Evolutionary conservation across 2,888 invertebrate genomes (phyloP).

Genomic region (Netelia fuscicornis): DNA sequence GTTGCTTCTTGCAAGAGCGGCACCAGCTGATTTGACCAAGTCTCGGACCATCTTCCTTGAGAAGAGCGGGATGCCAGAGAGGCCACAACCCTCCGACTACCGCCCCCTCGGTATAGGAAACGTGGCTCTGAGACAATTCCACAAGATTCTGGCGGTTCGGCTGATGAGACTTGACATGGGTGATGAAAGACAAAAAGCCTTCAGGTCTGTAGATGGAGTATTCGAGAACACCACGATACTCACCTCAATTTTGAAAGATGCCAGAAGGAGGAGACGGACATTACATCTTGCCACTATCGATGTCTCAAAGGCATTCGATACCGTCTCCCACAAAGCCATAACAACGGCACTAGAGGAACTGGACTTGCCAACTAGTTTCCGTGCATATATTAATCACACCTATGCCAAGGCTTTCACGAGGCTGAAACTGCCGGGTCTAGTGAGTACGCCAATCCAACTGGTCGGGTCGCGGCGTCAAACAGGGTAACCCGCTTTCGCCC

Average conservation of each 20-base stretch:
- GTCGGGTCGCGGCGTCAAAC: background rate
- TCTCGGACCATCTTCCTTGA: no score
- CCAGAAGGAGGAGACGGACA: background rate
- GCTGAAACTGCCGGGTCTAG: background rate
- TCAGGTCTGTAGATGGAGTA: background rate
- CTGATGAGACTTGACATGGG: background rate
- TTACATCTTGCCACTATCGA: background rate
- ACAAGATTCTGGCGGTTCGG: background rate
- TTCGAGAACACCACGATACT: background rate
- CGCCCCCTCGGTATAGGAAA: no score
- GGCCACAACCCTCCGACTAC: no score
- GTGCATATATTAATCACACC: background rate
- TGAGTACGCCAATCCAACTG: background rate
- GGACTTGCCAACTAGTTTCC: background rate
- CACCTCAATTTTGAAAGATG: background rate
- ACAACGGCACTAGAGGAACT: background rate
- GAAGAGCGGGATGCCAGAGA: no score
- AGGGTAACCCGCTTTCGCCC: slow-evolving; percentile 13
- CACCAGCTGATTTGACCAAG: no score
- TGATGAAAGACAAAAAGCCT: background rate
- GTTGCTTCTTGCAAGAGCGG: no score
- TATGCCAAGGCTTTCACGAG: background rate
- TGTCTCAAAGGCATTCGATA: background rate
- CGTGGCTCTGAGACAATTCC: background rate
- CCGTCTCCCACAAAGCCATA: background rate